Percentiles rank a stretch among this genome's conserved stretches.
Conservation (phyloP, 2,888 invertebrate species). For the Lymantria monacha region DNA sequence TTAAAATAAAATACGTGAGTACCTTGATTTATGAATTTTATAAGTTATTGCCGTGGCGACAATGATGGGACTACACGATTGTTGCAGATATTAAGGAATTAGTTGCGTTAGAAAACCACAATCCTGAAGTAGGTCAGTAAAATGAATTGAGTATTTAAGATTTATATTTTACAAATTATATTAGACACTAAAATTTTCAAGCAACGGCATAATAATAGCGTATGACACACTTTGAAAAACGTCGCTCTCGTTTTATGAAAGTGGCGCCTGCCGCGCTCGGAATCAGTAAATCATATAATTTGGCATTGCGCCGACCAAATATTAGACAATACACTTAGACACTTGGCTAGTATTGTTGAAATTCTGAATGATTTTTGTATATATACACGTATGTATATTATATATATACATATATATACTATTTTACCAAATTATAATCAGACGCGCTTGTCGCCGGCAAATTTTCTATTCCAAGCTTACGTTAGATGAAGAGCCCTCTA, state of each 20-base stretch:
- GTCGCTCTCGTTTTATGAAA: slow-evolving; percentile 52
- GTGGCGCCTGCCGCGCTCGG: slow-evolving; percentile 58
- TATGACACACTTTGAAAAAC: slow-evolving; percentile 55
- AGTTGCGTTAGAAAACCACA: background rate
- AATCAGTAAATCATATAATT: slow-evolving; percentile 69
- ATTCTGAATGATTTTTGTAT: background rate
- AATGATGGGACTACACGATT: too few relatives aligned
- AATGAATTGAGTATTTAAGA: slow-evolving; percentile 16
- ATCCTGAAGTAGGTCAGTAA: background rate
- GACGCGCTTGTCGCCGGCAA: too few relatives aligned
- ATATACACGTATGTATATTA: background rate
- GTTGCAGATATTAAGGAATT: background rate
- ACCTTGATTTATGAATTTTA: background rate
- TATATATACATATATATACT: too few relatives aligned
- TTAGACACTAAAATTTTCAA: slow-evolving; percentile 12
- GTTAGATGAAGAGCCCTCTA: too few relatives aligned
- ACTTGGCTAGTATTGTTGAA: background rate
- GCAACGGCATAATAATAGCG: slow-evolving; percentile 43
- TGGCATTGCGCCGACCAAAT: slow-evolving; percentile 65
- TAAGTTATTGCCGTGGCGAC: background rate
- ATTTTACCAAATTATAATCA: too few relatives aligned
- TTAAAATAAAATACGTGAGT: too few relatives aligned
- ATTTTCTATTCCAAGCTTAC: too few relatives aligned
- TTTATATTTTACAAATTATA: slow-evolving; percentile 21
- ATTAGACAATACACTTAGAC: slow-evolving; percentile 22